These are phyloP conservation scores for Mormyrus proboscirostris DNA, from an alignment of 2,797 vertebrate genomes.

Conservation along the genomic window DNA sequence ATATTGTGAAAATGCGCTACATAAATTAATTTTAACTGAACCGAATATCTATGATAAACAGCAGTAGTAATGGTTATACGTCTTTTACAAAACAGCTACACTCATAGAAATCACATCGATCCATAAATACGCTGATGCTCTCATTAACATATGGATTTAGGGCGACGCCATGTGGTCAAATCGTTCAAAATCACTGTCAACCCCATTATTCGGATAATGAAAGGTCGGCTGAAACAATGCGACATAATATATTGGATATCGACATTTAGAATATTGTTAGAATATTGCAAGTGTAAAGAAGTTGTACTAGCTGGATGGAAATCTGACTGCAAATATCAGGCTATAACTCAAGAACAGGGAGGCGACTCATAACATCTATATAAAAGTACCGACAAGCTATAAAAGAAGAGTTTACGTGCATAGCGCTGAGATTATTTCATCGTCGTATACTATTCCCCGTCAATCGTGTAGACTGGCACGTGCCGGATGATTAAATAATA, in stretches of 20 bases:
- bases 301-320: background rate
- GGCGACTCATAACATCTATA: background rate
- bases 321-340: background rate
- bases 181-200: background rate
- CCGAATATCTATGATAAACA: background rate
- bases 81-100: background rate
- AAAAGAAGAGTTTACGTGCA: background rate
- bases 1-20: background rate
- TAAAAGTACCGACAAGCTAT: conserved; percentile 5
- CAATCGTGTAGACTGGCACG: background rate
- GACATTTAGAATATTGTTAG: background rate
- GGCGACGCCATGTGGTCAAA: conserved; percentile 18
- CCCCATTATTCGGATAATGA: background rate
- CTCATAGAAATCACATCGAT: background rate
- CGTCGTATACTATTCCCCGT: background rate
- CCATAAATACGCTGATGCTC: background rate
- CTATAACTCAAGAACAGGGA: background rate
- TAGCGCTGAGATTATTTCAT: background rate
- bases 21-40: background rate
- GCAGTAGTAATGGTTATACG: background rate
- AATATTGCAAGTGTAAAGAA: background rate
- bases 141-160: background rate
- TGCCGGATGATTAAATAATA: background rate
- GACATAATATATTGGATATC: background rate
- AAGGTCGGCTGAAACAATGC: background rate